Conservation (phyloP, 2,797 vertebrate genomes). For the Falco concolor region DNA sequence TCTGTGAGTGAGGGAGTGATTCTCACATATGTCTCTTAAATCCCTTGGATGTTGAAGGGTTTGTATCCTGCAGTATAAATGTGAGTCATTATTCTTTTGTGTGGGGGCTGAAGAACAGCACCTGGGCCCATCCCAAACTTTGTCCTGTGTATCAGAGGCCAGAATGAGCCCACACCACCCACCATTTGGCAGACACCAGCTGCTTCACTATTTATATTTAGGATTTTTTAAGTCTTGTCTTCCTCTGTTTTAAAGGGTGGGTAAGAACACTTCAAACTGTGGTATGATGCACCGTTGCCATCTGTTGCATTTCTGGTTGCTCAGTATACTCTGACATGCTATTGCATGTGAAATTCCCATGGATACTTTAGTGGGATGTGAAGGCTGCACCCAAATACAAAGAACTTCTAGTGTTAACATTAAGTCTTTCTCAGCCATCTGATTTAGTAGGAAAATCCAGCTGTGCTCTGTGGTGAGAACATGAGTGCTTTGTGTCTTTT, state of each 20-base stretch:
- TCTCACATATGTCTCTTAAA: constrained; percentile 15
- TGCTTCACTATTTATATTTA: constrained; percentile 48
- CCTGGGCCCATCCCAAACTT: constrained; percentile 47
- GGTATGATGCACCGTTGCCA: constrained; percentile 3
- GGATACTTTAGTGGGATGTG: background rate
- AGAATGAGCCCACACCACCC: constrained; percentile 37
- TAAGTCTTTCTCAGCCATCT: background rate
- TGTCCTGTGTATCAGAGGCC: constrained; percentile 17
- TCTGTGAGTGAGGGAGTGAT: constrained; percentile 10
- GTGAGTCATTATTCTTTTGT: constrained; percentile 60
- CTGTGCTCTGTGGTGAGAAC: constrained; percentile 1
- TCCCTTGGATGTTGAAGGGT: background rate
- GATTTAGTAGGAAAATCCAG: background rate
- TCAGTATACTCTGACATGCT: background rate
- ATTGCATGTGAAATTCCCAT: background rate
- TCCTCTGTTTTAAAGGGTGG: constrained; percentile 30
- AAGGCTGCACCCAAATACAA: background rate
- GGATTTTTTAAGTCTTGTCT: constrained; percentile 12
- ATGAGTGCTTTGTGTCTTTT: background rate
- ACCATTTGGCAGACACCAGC: constrained; percentile 51
- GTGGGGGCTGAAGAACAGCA: constrained; percentile 51
- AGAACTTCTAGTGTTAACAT: background rate
- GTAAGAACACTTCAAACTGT: constrained; percentile 5
- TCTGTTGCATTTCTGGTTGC: constrained; percentile 31
- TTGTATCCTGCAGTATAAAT: constrained; percentile 22